Evolutionary conservation across 2,797 vertebrate species (phyloP).

Genomic region (Ptychobarbus kaznakovi): DNA sequence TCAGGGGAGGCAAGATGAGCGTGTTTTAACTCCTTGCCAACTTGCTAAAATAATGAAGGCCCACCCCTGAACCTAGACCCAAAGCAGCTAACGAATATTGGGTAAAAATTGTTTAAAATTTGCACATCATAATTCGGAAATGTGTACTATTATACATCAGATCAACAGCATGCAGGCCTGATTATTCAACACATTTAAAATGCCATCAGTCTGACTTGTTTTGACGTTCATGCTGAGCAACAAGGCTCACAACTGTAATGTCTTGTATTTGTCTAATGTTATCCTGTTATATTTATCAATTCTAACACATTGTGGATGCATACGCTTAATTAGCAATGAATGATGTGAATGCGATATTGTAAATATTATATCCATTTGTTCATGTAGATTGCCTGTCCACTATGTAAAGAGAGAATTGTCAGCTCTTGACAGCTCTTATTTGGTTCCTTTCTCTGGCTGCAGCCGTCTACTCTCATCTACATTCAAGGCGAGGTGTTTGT

Average conservation of each 20-base stretch:
- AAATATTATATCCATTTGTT: background rate
- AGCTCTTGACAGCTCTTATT: background rate
- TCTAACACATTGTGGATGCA: background rate
- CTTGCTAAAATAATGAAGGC: background rate
- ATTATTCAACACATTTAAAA: background rate
- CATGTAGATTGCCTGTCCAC: background rate
- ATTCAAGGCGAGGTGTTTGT: constrained; percentile 11
- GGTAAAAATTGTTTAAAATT: background rate
- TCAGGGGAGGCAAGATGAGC: background rate
- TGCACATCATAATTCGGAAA: background rate
- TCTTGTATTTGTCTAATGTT: background rate
- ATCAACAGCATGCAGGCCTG: too few species aligned
- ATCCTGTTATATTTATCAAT: background rate
- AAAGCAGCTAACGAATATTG: background rate
- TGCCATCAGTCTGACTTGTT: background rate
- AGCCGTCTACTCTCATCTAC: constrained; percentile 13
- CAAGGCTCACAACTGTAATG: background rate
- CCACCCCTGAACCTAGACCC: background rate
- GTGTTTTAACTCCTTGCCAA: background rate
- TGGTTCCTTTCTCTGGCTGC: background rate
- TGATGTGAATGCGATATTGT: too few species aligned
- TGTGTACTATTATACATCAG: background rate
- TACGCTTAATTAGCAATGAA: background rate
- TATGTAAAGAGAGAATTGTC: background rate
- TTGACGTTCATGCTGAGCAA: background rate